phyloP scores from a whole-genome alignment of 2,888 invertebrate species.

The Harmothoe impar region DNA sequence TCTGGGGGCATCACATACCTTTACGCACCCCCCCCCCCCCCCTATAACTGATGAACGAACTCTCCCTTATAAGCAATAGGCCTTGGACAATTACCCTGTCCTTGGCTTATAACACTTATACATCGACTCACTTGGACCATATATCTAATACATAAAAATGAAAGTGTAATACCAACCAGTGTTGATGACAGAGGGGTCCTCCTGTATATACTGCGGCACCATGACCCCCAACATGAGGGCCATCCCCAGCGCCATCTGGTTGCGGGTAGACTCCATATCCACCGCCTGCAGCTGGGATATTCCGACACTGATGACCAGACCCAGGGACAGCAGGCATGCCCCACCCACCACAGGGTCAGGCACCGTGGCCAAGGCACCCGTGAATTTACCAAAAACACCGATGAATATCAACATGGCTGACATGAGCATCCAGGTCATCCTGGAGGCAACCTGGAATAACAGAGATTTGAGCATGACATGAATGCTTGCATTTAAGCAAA shows the following conservation, averaged over 20 bases:
- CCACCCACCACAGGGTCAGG: slow-evolving; percentile 61
- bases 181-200: slow-evolving; percentile 36
- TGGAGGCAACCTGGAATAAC: slow-evolving; percentile 18
- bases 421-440: slow-evolving; percentile 49
- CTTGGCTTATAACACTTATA: too few relatives aligned
- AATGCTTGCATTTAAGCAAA: too few relatives aligned
- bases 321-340: slow-evolving; percentile 27
- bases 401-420: slow-evolving; percentile 41
- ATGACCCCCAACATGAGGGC: slow-evolving; percentile 48
- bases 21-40: too few relatives aligned
- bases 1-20: too few relatives aligned
- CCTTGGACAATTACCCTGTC: too few relatives aligned
- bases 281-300: slow-evolving; percentile 50
- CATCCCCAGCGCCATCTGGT: slow-evolving; percentile 58
- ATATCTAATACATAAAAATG: too few relatives aligned
- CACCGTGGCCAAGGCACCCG: slow-evolving; percentile 50
- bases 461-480: too few relatives aligned
- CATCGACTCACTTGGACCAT: too few relatives aligned
- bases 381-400: slow-evolving; percentile 57
- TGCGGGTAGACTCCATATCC: slow-evolving; percentile 34
- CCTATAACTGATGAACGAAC: too few relatives aligned
- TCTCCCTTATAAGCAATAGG: too few relatives aligned
- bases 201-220: slow-evolving; percentile 47
- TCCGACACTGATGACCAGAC: slow-evolving; percentile 48
- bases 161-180: not conserved